phyloP scores from a whole-genome alignment of 2,113 vertebrate genomes.

The Cygnus buccinator region DNA sequence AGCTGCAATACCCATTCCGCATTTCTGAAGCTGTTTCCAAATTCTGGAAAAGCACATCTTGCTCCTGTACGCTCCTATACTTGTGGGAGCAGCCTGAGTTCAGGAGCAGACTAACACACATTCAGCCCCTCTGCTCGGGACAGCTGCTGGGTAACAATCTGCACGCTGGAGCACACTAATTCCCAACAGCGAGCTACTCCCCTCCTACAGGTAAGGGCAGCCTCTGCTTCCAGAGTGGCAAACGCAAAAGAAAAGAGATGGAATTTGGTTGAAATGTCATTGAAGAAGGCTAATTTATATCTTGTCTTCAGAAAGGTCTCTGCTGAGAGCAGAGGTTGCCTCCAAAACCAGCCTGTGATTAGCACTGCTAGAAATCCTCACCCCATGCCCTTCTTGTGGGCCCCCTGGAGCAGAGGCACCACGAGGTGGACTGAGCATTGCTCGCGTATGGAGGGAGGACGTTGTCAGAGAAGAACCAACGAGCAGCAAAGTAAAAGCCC shows the following conservation, averaged over 20 bases:
- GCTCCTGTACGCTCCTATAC: background rate
- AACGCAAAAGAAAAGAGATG: background rate
- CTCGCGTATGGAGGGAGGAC: background rate
- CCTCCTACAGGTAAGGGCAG: background rate
- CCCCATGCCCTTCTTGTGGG: fast-evolving
- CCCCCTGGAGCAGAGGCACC: background rate
- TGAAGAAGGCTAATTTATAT: background rate
- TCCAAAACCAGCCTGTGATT: background rate
- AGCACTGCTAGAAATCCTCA: background rate
- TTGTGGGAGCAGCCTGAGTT: background rate
- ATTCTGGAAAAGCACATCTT: background rate
- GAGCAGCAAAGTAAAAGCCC: background rate
- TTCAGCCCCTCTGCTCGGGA: background rate
- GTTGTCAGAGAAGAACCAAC: background rate
- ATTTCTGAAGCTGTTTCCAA: background rate
- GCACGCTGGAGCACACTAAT: fast-evolving
- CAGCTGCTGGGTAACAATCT: background rate
- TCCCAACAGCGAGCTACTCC: background rate
- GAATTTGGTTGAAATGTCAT: background rate
- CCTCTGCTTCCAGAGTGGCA: background rate
- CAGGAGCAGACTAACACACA: background rate
- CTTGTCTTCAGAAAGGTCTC: background rate
- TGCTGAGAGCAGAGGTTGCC: background rate
- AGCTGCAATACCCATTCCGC: slow-evolving; percentile 4
- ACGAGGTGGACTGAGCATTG: background rate